These are phyloP conservation scores for Dunckerocampus dactyliophorus DNA, from an alignment of 2,113 vertebrate genomes.

Conservation along the genomic window DNA sequence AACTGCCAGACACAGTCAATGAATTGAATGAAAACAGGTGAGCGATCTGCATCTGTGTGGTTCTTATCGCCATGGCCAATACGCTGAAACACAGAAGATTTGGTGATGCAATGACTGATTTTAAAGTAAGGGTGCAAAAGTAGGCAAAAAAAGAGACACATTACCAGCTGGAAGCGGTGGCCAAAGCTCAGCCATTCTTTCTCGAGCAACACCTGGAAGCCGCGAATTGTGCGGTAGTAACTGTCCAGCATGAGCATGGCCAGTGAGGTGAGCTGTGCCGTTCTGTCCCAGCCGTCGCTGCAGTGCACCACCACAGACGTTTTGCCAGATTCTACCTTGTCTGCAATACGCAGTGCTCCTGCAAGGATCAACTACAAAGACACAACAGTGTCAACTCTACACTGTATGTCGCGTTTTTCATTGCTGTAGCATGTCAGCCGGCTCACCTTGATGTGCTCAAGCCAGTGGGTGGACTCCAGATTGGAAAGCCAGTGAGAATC, in stretches of 20 bases:
- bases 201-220: constrained; percentile 91
- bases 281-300: constrained; percentile 96
- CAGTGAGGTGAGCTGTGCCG: constrained; percentile 89
- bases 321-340: constrained; percentile 94
- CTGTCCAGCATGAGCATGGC: constrained; percentile 93
- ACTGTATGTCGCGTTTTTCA: neutral
- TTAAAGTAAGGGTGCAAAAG: neutral
- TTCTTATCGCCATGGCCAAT: constrained; percentile 96
- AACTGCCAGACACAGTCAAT: constrained; percentile 98
- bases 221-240: constrained; percentile 87
- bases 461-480: constrained; percentile 95
- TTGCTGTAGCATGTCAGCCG: neutral
- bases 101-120: neutral
- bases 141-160: neutral
- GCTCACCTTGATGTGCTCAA: constrained; percentile 95
- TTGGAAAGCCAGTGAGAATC: constrained; percentile 97
- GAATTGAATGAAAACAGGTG: constrained; percentile 96
- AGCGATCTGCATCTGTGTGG: constrained; percentile 91
- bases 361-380: constrained; percentile 84
- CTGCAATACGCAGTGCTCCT: constrained; percentile 90
- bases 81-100: constrained; percentile 72
- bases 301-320: constrained; percentile 95
- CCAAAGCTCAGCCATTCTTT: constrained; percentile 98
- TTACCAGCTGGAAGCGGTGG: constrained; percentile 92
- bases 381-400: neutral